Percentiles rank a stretch among this genome's conserved stretches.
Conservation (phyloP, 1,140 invertebrate species). For the Latrodectus geometricus region DNA sequence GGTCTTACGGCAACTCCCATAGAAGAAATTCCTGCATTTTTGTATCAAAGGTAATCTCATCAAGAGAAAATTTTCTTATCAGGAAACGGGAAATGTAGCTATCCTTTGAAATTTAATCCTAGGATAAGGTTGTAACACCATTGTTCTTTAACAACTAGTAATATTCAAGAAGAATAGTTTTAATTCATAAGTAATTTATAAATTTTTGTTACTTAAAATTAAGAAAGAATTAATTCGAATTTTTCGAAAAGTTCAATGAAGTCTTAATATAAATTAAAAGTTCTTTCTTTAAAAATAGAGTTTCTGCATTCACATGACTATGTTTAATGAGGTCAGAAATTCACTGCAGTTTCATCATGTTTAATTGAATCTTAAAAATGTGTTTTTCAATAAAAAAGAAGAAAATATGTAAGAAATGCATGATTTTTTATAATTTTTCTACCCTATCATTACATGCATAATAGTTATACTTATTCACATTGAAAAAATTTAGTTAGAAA, state of each 20-base stretch:
- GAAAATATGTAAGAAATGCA: no score
- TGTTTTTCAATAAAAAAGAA: no score
- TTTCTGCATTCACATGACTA: no score
- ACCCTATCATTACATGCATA: no score
- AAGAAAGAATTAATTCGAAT: not conserved
- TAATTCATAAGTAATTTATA: not conserved
- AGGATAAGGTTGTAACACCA: not conserved
- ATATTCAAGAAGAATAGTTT: not conserved
- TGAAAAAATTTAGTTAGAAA: no score
- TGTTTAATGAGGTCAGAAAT: no score
- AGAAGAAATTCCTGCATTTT: slow-evolving; percentile 68
- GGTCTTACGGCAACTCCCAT: slow-evolving; percentile 67
- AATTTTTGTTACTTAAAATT: not conserved
- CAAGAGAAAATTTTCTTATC: not conserved
- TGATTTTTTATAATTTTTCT: no score
- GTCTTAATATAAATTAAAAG: no score
- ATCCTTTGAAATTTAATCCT: not conserved
- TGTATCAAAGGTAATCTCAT: slow-evolving; percentile 67
- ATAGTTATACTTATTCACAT: no score
- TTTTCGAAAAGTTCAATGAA: not conserved
- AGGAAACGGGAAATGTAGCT: not conserved
- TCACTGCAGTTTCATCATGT: no score
- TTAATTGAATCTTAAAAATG: no score
- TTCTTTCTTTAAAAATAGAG: no score
- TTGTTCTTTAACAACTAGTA: not conserved